phyloP scores from a whole-genome alignment of 1,140 invertebrate species.

The Bombus haemorrhoidalis region DNA sequence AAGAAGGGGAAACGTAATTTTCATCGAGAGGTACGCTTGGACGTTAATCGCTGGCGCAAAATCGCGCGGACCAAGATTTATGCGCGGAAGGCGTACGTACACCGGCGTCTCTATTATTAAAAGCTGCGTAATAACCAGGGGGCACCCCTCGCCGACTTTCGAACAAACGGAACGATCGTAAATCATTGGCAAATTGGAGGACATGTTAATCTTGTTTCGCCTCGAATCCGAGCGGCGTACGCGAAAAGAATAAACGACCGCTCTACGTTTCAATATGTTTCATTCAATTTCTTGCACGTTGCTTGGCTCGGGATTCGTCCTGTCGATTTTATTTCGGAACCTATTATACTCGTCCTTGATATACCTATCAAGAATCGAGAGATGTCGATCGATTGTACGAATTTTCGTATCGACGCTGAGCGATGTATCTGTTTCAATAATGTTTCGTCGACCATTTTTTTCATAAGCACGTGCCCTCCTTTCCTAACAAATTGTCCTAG shows the following conservation, averaged over 20 bases:
- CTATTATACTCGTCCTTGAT: not conserved
- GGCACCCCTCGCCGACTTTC: constrained; percentile 64
- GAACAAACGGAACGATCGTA: constrained; percentile 70
- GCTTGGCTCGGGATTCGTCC: not conserved
- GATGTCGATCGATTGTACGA: too few species aligned
- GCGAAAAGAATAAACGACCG: constrained; percentile 45
- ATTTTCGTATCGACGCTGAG: too few species aligned
- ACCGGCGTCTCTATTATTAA: constrained; percentile 76
- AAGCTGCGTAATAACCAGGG: constrained; percentile 75
- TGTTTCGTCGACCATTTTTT: too few species aligned
- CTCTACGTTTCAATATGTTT: constrained; percentile 48
- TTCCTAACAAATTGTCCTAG: too few species aligned
- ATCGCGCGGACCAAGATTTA: constrained; percentile 72
- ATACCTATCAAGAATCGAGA: too few species aligned
- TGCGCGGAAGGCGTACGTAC: constrained; percentile 71
- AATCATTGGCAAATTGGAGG: constrained; percentile 74
- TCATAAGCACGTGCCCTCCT: too few species aligned
- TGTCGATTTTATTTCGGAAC: not conserved
- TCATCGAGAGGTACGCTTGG: constrained; percentile 60
- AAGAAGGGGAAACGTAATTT: constrained; percentile 50
- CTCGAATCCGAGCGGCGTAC: constrained; percentile 58
- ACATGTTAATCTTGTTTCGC: constrained; percentile 76
- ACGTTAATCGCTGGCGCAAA: constrained; percentile 64
- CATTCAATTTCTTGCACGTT: constrained; percentile 56
- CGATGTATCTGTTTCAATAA: too few species aligned